These are phyloP conservation scores for Luidia sarsii DNA, from an alignment of 53 echinoderm and acorn worm species.

Conservation along the genomic window DNA sequence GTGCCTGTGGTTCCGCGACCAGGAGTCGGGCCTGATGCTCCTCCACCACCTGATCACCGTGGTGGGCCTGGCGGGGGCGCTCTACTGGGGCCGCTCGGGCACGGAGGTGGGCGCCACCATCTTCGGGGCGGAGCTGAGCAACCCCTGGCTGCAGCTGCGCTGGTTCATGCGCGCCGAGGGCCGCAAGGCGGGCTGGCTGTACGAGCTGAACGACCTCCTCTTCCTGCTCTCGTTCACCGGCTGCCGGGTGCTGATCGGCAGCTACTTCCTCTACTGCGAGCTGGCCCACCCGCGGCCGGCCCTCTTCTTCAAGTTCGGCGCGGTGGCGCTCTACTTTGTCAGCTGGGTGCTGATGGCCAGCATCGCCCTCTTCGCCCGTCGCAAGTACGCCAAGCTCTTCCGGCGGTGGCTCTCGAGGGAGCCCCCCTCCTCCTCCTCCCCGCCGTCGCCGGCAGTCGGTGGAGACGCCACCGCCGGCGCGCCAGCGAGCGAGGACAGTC, in stretches of 20 bases:
- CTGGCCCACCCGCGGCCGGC: conserved; percentile 66
- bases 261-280: conserved; percentile 78
- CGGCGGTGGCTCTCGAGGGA: conserved; percentile 41
- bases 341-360: conserved; percentile 82
- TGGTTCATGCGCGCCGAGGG: conserved; percentile 85
- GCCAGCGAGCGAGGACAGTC: background rate
- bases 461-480: background rate
- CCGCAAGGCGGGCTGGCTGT: conserved; percentile 56
- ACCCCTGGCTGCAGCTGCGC: conserved; percentile 87
- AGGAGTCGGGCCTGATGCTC: conserved; percentile 74
- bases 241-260: conserved; percentile 74
- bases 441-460: background rate
- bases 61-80: conserved; percentile 61
- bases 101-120: conserved; percentile 95
- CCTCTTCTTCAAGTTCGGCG: conserved; percentile 70
- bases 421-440: background rate
- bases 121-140: conserved; percentile 92
- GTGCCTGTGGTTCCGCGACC: conserved; percentile 75
- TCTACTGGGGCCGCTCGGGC: conserved; percentile 64
- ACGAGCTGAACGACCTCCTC: conserved; percentile 87
- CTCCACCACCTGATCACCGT: conserved; percentile 83
- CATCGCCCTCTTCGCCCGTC: conserved; percentile 64
- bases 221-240: conserved; percentile 75
- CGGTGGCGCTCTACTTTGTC: conserved; percentile 73
- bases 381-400: conserved; percentile 77